Conservation (phyloP, 2,888 invertebrate genomes). For the Cephus nigrinus region DNA sequence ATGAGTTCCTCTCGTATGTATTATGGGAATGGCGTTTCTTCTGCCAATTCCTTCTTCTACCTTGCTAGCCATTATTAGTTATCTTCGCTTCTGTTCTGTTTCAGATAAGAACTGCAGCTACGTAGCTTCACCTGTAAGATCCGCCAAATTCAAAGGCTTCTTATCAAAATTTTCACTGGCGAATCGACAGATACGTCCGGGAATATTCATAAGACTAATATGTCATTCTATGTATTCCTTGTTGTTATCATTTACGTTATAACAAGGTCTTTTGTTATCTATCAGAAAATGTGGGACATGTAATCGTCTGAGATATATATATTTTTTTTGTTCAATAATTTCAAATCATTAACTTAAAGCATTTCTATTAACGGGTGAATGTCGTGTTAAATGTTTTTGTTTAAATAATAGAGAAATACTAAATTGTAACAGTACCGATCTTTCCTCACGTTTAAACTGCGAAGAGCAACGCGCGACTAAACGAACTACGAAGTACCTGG, state of each 20-base stretch:
- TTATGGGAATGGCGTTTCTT: conserved; percentile 78
- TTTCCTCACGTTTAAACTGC: conserved; percentile 25
- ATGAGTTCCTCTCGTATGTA: conserved; percentile 83
- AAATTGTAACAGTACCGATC: background rate
- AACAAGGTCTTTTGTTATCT: background rate
- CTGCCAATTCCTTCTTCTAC: conserved; percentile 37
- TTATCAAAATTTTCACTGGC: background rate
- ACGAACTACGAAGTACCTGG: conserved; percentile 25
- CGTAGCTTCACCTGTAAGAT: background rate
- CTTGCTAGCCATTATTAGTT: background rate
- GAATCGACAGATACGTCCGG: background rate
- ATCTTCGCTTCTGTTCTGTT: background rate
- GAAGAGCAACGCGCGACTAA: conserved; percentile 47
- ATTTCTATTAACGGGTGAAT: background rate
- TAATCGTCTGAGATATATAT: background rate
- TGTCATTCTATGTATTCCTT: background rate
- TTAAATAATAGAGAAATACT: background rate
- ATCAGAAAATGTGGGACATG: background rate
- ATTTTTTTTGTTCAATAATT: background rate
- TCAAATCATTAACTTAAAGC: background rate
- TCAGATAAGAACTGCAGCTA: background rate
- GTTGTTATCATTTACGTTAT: background rate
- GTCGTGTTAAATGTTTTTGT: background rate
- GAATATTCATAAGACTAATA: background rate
- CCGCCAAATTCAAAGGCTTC: background rate